A percentile compares a stretch with the other conserved stretches of the same genome.
phyloP scores from a whole-genome alignment of 2,113 vertebrate species.

The Calcarius ornatus region DNA sequence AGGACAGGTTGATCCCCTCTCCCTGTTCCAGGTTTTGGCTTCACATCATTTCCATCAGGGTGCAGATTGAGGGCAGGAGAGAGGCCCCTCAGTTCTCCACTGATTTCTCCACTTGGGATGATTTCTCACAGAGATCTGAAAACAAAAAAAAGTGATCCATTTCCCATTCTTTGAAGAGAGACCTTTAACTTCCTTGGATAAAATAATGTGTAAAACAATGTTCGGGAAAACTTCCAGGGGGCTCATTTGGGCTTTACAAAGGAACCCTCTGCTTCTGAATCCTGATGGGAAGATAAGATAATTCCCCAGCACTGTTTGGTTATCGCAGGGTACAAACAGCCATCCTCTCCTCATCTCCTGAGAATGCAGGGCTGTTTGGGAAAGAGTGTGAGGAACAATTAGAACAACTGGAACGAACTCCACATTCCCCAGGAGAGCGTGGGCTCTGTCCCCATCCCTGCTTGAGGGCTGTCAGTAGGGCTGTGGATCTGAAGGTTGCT shows the following conservation, averaged over 20 bases:
- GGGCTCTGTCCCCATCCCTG: background rate
- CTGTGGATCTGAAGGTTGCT: background rate
- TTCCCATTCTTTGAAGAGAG: conserved; percentile 62
- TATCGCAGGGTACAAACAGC: background rate
- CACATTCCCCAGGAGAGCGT: background rate
- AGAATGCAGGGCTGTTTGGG: background rate
- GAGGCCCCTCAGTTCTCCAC: background rate
- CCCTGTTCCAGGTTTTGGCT: background rate
- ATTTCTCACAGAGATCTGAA: background rate
- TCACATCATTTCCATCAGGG: background rate
- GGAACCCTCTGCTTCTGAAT: background rate
- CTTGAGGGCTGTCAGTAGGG: background rate
- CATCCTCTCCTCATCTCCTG: conserved; percentile 36
- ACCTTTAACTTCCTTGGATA: conserved; percentile 41
- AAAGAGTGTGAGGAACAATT: background rate
- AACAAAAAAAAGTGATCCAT: background rate
- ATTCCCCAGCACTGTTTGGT: conserved; percentile 45
- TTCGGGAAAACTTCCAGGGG: conserved; percentile 60
- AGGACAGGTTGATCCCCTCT: background rate
- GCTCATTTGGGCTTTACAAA: conserved; percentile 36
- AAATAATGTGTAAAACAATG: conserved; percentile 58
- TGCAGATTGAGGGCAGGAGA: rapidly evolving
- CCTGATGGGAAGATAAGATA: conserved; percentile 57
- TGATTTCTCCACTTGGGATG: background rate
- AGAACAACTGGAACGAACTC: background rate